Evolutionary conservation across 2,888 invertebrate species (phyloP).

Genomic region (Eupelmus urozonus): DNA sequence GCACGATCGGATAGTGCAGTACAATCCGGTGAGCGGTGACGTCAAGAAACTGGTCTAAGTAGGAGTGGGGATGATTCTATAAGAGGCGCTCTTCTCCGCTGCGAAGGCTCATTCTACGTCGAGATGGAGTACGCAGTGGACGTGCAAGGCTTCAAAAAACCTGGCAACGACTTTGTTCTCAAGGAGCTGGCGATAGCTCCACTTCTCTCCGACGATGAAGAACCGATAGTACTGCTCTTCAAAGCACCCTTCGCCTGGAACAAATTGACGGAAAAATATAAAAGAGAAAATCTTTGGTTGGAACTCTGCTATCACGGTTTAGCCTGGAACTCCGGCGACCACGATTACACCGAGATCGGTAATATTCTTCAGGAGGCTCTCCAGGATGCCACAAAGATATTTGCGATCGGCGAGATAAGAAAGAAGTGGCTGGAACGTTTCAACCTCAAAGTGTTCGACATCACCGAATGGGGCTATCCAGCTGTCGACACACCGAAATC

Average conservation of each 20-base stretch:
- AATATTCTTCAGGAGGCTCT: not conserved
- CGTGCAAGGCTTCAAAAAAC: constrained; percentile 2
- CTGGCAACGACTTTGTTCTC: not conserved
- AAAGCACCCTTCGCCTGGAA: constrained; percentile 1
- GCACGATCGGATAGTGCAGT: constrained; percentile 47
- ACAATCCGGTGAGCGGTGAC: too few relatives aligned
- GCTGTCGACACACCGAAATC: constrained; percentile 56
- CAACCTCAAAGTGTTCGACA: constrained; percentile 4
- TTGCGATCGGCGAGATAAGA: not conserved
- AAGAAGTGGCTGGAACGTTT: constrained; percentile 9
- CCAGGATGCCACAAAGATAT: not conserved
- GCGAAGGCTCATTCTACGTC: too few relatives aligned
- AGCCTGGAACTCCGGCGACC: not conserved
- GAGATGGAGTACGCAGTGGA: constrained; percentile 7
- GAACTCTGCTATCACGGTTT: not conserved
- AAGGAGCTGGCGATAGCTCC: constrained; percentile 6
- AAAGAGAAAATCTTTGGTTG: not conserved
- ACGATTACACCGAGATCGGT: not conserved
- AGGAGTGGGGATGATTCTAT: too few relatives aligned
- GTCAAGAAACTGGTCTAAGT: constrained; percentile 27
- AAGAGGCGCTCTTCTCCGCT: too few relatives aligned
- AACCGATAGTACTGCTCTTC: not conserved
- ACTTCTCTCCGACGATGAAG: not conserved
- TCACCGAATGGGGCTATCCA: not conserved
- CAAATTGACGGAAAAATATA: constrained; percentile 11